phyloP scores from a whole-genome alignment of 2,113 vertebrate genomes.

The Brachirus orientalis region DNA sequence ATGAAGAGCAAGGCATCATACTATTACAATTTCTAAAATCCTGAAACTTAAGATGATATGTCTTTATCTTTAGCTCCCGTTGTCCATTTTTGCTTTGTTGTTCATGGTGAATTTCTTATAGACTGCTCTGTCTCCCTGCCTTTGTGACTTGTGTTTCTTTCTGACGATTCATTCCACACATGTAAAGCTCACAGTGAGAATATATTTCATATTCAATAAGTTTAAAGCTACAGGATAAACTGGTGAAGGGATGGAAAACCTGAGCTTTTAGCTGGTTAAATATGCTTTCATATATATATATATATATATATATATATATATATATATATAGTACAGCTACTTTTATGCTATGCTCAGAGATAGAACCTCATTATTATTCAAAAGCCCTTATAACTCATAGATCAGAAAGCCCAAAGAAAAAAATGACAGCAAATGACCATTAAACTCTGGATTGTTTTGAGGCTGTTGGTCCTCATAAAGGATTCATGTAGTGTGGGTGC shows the following conservation, averaged over 20 bases:
- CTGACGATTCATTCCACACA: slow-evolving; percentile 24
- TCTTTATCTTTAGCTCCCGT: slow-evolving; percentile 24
- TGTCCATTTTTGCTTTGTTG: slow-evolving; percentile 5
- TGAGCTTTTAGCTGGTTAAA: slow-evolving; percentile 33
- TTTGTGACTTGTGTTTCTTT: slow-evolving; percentile 13
- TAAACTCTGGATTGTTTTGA: slow-evolving; percentile 27
- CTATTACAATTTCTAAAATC: slow-evolving; percentile 47
- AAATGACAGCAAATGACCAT: slow-evolving; percentile 44
- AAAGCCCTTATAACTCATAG: slow-evolving; percentile 44
- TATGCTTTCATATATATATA: slow-evolving; percentile 42
- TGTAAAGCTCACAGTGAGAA: slow-evolving; percentile 52
- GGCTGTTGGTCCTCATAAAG: slow-evolving; percentile 27
- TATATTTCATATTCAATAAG: slow-evolving; percentile 69
- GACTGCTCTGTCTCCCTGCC: background rate
- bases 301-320: too few species aligned
- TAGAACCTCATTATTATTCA: slow-evolving; percentile 58
- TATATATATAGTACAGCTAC: too few species aligned
- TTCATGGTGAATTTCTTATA: slow-evolving; percentile 1
- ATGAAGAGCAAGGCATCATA: slow-evolving; percentile 52
- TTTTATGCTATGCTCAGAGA: slow-evolving; percentile 63
- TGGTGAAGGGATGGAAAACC: slow-evolving; percentile 22
- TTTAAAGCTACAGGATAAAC: slow-evolving; percentile 37
- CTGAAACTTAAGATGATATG: slow-evolving; percentile 59
- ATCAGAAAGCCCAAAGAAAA: slow-evolving; percentile 45
- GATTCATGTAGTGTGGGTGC: slow-evolving; percentile 39